Base-by-base conservation (phyloP, 2,888 invertebrate species). In the Neelides folsomi region DNA sequence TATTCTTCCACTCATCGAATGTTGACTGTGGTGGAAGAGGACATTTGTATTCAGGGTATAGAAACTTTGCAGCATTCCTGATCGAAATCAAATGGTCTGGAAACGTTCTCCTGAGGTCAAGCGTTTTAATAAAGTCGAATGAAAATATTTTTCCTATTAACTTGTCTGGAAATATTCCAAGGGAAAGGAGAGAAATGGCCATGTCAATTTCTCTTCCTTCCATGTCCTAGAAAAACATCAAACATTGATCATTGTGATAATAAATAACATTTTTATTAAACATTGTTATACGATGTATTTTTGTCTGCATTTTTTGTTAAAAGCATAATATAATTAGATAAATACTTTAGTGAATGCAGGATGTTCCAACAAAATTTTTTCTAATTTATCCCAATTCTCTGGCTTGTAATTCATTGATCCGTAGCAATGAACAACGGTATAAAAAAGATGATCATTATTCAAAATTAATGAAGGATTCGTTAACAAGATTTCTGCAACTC, bases 371-470 rank as follows among this genome's bases (percentile, higher is more conserved):
- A 79, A 70, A 35, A 72, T 68, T 15, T 69, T 67, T 40, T 69
- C 67, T 34, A 83, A 67, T 13, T 63, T 64, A 0, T 71, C 66
- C 80, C 80, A 82, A 55, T 73, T 65, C 8, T 71, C 67, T 0
- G 82, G 80, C 16, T 73, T 76, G 66, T 77, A 80, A 69, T 80
- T 77, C 46, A 77, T 76, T 61, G 73, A 72, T 1, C 78, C 72
- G n/a, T 80, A 71, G 41, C 74, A 75, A 65, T 74, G 72, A 41
- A 79, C 69, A 63, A 80, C 71, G 36, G 70, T 70, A 54, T 75
- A 73, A 18, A 79, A 67, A 3, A 73, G 66, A 1, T 71, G 67
- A 34, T 74, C 69, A 2, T 71, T 72, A 13, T 69, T 66, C n/a
- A 69, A 60, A 12, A 79, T 66, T 0, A 70, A 62, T 0, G 62